These are phyloP conservation scores for Rhabditophanes sp. DNA, from an alignment of 2,888 invertebrate species.

Conservation along the genomic window DNA sequence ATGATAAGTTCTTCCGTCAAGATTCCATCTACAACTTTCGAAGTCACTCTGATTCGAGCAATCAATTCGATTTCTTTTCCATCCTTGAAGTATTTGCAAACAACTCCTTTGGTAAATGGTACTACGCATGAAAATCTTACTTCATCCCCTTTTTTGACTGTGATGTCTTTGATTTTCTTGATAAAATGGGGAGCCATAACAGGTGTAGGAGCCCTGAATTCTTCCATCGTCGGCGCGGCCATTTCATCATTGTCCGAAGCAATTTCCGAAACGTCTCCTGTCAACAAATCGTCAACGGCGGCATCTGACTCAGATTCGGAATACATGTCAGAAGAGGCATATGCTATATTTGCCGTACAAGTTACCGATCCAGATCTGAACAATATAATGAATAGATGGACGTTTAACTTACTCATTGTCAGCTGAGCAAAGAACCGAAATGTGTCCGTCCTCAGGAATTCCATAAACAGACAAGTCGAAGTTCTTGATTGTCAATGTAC, in stretches of 20 bases:
- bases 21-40: slow-evolving; percentile 26
- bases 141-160: slow-evolving; percentile 34
- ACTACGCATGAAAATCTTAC: slow-evolving; percentile 45
- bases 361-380: too few relatives aligned
- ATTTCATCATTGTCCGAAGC: slow-evolving; percentile 21
- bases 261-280: slow-evolving; percentile 9
- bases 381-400: too few relatives aligned
- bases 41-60: slow-evolving; percentile 41
- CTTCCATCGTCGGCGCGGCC: too few relatives aligned
- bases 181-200: slow-evolving; percentile 44
- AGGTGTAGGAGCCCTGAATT: slow-evolving; percentile 39
- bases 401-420: too few relatives aligned
- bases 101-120: slow-evolving; percentile 43
- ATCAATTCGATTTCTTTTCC: slow-evolving; percentile 42
- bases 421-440: slow-evolving; percentile 45
- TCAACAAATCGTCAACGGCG: slow-evolving; percentile 17
- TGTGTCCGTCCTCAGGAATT: too few relatives aligned
- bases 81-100: slow-evolving; percentile 42
- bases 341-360: slow-evolving; percentile 43
- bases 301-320: slow-evolving; percentile 38
- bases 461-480: too few relatives aligned
- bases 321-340: slow-evolving; percentile 40
- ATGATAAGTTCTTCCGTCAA: slow-evolving; percentile 35
- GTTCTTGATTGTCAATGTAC: slow-evolving; percentile 59
- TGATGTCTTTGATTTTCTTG: slow-evolving; percentile 42